Evolutionary conservation across 2,888 invertebrate species (phyloP).

Genomic region (Chorisops tibialis): DNA sequence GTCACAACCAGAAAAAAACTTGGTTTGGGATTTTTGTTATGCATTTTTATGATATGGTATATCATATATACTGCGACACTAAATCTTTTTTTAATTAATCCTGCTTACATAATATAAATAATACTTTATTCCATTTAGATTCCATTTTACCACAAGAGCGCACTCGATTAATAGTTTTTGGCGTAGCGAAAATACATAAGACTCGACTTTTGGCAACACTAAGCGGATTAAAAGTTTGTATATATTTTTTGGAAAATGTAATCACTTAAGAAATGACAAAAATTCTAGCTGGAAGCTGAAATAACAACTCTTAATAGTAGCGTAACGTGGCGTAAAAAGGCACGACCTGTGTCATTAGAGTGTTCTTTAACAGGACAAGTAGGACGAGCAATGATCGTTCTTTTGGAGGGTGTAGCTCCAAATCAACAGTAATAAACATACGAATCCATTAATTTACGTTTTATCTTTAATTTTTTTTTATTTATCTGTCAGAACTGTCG

Average conservation of each 20-base stretch:
- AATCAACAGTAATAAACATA: conserved; percentile 71
- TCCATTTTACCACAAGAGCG: conserved; percentile 55
- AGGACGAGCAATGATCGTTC: conserved; percentile 86
- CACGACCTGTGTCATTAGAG: conserved; percentile 66
- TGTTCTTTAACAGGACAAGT: conserved; percentile 85
- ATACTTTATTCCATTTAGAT: no score
- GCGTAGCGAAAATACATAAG: conserved; percentile 80
- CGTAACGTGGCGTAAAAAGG: conserved; percentile 84
- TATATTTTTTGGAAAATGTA: neutral
- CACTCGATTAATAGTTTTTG: conserved; percentile 79
- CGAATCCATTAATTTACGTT: conserved; percentile 20
- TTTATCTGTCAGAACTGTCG: conserved; percentile 69
- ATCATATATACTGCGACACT: no score
- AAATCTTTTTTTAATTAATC: no score
- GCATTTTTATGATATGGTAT: no score
- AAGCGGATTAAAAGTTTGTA: conserved; percentile 73
- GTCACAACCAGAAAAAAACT: no score
- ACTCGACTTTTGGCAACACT: conserved; percentile 84
- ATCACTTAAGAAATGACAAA: neutral
- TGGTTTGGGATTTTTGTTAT: no score
- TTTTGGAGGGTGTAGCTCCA: conserved; percentile 86
- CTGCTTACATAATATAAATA: no score
- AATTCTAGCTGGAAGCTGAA: conserved; percentile 77
- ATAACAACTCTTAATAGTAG: conserved; percentile 89
- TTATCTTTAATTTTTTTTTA: conserved; percentile 28